Evolutionary conservation across 2,888 invertebrate genomes (phyloP).

Genomic region (Agrilus biguttatus): DNA sequence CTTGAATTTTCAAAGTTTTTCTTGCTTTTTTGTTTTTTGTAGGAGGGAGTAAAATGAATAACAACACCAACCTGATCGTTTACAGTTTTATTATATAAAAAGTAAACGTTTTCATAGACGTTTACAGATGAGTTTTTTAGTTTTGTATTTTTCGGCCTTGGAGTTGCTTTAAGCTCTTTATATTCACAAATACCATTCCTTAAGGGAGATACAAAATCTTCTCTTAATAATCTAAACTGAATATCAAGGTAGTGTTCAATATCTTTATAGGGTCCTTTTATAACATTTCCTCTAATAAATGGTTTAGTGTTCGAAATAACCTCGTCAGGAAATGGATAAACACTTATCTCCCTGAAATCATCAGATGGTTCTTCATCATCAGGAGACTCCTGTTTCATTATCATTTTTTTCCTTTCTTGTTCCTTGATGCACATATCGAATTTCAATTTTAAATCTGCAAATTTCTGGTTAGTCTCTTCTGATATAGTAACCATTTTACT

Average conservation of each 20-base stretch:
- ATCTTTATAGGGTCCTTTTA: conserved; percentile 45
- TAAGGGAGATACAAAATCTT: conserved; percentile 66
- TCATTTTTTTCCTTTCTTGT: conserved; percentile 9
- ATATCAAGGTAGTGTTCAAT: conserved; percentile 61
- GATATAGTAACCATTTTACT: conserved; percentile 9
- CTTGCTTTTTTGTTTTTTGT: conserved; percentile 19
- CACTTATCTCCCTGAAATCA: conserved; percentile 37
- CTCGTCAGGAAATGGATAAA: conserved; percentile 37
- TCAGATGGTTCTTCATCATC: conserved; percentile 33
- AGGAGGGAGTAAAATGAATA: conserved; percentile 12
- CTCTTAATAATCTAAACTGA: conserved; percentile 63
- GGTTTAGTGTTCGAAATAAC: conserved; percentile 20
- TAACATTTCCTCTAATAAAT: conserved; percentile 42
- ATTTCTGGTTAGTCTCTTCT: conserved; percentile 25
- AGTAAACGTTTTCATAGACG: conserved; percentile 35
- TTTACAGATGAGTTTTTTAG: conserved; percentile 18
- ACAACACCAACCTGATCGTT: conserved; percentile 34
- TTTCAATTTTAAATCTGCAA: conserved; percentile 23
- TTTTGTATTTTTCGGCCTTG: conserved; percentile 5
- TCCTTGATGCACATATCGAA: conserved; percentile 19
- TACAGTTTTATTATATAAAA: conserved; percentile 29
- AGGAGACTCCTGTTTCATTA: conserved; percentile 21
- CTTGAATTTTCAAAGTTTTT: conserved; percentile 37
- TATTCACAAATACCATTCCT: conserved; percentile 43
- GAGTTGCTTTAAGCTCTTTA: conserved; percentile 3